A percentile compares a stretch with the other conserved stretches of the same genome.
Evolutionary conservation across 2,113 vertebrate genomes (phyloP).

Genomic region (Onychostoma macrolepis): DNA sequence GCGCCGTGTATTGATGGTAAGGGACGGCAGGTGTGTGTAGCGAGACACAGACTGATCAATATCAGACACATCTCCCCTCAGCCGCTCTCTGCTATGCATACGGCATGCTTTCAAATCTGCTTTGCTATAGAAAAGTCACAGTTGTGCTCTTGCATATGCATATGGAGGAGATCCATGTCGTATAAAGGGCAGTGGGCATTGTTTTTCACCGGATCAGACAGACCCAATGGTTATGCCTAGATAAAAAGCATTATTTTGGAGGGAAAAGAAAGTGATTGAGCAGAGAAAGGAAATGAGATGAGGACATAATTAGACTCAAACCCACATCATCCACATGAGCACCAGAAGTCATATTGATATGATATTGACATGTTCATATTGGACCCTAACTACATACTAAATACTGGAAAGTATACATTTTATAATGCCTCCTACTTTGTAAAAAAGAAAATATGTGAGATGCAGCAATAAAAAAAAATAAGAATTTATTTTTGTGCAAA

Average conservation of each 20-base stretch:
- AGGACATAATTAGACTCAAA: not conserved
- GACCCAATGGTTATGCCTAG: not conserved
- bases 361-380: not conserved
- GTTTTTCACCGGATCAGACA: not conserved
- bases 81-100: not conserved
- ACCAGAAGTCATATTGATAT: not conserved
- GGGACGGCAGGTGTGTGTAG: slow-evolving; percentile 39
- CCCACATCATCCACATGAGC: not conserved
- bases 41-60: slow-evolving; percentile 48
- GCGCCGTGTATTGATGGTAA: slow-evolving; percentile 38
- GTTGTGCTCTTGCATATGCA: slow-evolving; percentile 7
- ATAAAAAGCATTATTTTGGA: not conserved
- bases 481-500: too few relatives aligned
- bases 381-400: not conserved
- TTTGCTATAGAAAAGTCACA: not conserved
- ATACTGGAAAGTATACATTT: not conserved
- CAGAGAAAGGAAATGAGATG: not conserved
- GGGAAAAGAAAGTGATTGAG: not conserved
- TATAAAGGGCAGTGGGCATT: not conserved
- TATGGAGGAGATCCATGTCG: not conserved
- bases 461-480: not conserved
- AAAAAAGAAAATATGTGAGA: not conserved
- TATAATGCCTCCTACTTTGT: not conserved
- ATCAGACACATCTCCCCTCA: slow-evolving; percentile 26
- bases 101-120: not conserved